Evolutionary conservation across 2,888 invertebrate genomes (phyloP).

Genomic region (Ochropleura leucogaster): DNA sequence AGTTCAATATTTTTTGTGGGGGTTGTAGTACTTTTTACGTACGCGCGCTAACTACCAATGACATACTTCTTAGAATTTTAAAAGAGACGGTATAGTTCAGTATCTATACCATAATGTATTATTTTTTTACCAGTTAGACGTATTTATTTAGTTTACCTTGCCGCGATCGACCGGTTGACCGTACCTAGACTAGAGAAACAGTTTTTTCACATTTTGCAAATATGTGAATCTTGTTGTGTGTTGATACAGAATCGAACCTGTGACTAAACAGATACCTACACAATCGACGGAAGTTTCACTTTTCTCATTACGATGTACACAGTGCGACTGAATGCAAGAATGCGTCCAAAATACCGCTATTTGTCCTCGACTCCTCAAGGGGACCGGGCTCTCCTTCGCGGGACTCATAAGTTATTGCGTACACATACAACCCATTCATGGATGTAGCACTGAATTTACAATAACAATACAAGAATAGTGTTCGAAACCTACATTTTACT

Average conservation of each 20-base stretch:
- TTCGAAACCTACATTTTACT: conserved; percentile 50
- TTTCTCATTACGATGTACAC: conserved; percentile 50
- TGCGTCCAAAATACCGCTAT: conserved; percentile 79
- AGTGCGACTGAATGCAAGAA: conserved; percentile 63
- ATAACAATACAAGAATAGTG: conserved; percentile 43
- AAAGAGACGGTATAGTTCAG: too few species aligned
- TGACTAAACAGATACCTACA: conserved; percentile 14
- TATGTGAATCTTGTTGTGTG: neutral
- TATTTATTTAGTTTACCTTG: too few species aligned
- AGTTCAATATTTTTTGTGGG: neutral
- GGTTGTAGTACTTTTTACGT: too few species aligned
- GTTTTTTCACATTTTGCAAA: neutral
- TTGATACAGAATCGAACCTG: conserved; percentile 31
- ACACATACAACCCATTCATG: conserved; percentile 62
- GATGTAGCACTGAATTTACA: conserved; percentile 41
- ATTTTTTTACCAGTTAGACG: too few species aligned
- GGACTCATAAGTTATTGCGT: conserved; percentile 63
- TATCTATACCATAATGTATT: too few species aligned
- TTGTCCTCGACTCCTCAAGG: conserved; percentile 70
- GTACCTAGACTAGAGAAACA: too few species aligned
- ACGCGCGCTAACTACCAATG: too few species aligned
- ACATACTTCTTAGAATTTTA: too few species aligned
- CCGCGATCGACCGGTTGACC: too few species aligned
- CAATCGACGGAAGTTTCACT: conserved; percentile 44
- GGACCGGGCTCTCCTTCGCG: conserved; percentile 56